phyloP scores from a whole-genome alignment of 2,113 vertebrate species.

The Morphnarchus princeps region DNA sequence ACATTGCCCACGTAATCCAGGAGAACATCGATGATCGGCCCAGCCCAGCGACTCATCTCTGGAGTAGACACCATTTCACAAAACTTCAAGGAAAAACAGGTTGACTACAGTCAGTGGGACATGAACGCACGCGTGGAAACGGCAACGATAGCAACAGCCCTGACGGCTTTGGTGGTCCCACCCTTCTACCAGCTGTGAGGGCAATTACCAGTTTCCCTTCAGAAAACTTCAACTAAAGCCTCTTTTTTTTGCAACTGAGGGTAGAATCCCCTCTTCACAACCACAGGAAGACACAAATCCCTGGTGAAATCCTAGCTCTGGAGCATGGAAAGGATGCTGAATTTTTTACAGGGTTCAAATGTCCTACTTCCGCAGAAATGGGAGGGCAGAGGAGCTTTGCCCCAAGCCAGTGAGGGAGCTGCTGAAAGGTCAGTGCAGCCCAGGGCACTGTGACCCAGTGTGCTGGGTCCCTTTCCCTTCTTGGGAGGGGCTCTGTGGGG shows the following conservation, averaged over 20 bases:
- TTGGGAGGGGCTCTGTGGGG: background rate
- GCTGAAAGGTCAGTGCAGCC: background rate
- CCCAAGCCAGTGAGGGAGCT: background rate
- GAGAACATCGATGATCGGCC: conserved; percentile 88
- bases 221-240: background rate
- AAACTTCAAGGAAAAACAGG: conserved; percentile 77
- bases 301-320: background rate
- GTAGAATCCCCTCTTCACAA: background rate
- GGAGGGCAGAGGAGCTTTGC: background rate
- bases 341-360: background rate
- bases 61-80: conserved; percentile 90
- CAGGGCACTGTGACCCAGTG: background rate
- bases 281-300: background rate
- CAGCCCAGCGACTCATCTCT: conserved; percentile 81
- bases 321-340: background rate
- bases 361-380: background rate
- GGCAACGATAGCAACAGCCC: background rate
- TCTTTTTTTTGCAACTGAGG: background rate
- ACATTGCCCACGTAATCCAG: conserved; percentile 91
- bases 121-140: background rate
- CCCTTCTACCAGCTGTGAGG: background rate
- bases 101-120: background rate
- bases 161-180: background rate
- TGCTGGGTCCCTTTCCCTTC: background rate
- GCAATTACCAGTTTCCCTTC: background rate